Conservation (phyloP, 2,888 invertebrate species). For the Pandemis heparana region DNA sequence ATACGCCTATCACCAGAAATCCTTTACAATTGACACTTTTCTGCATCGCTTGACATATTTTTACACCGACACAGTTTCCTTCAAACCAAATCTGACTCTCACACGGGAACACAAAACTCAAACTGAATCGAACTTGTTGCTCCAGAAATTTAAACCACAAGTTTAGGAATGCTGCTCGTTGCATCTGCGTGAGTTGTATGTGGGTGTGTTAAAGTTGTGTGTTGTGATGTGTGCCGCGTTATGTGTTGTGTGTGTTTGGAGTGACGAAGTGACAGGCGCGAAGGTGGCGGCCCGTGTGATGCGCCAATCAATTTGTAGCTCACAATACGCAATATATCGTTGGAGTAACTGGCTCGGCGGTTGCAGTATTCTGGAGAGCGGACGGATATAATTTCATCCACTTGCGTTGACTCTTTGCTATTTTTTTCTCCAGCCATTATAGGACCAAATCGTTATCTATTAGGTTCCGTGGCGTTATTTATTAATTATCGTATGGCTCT, state of each 20-base stretch:
- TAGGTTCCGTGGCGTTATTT: no score
- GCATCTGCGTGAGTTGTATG: not conserved
- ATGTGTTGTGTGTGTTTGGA: constrained; percentile 58
- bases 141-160: constrained; percentile 34
- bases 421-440: no score
- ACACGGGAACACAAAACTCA: not conserved
- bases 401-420: not conserved
- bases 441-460: no score
- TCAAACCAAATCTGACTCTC: constrained; percentile 16
- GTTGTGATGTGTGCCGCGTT: constrained; percentile 31
- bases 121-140: constrained; percentile 6
- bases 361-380: constrained; percentile 58
- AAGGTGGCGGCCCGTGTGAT: constrained; percentile 74
- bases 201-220: constrained; percentile 14
- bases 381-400: not conserved
- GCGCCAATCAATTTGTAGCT: constrained; percentile 82
- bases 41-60: constrained; percentile 53
- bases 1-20: constrained; percentile 48
- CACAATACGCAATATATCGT: constrained; percentile 81
- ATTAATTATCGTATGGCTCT: no score
- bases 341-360: constrained; percentile 70
- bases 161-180: constrained; percentile 2
- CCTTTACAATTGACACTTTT: constrained; percentile 53
- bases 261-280: constrained; percentile 78
- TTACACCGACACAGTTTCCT: constrained; percentile 45